Evolutionary conservation across 2,888 invertebrate genomes (phyloP).

Genomic region (Drosophila borealis): DNA sequence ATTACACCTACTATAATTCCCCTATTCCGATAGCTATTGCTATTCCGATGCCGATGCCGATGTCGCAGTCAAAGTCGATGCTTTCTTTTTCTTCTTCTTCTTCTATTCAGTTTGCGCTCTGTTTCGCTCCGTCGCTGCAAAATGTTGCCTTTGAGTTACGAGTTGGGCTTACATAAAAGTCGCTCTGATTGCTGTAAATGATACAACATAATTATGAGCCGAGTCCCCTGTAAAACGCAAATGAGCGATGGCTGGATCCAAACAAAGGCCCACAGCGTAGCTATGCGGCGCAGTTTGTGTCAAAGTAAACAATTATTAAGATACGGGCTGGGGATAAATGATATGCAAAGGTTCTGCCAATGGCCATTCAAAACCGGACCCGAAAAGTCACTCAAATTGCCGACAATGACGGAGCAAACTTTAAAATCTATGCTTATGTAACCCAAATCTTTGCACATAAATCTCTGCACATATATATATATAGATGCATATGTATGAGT

Average conservation of each 20-base stretch:
- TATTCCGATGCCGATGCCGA: background rate
- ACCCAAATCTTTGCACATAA: constrained; percentile 39
- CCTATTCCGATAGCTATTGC: constrained; percentile 5
- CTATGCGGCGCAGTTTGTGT: constrained; percentile 45
- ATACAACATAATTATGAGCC: constrained; percentile 70
- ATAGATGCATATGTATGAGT: constrained; percentile 5
- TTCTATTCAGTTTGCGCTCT: constrained; percentile 52
- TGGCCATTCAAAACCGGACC: constrained; percentile 37
- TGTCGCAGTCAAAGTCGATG: constrained; percentile 2
- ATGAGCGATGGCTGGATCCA: constrained; percentile 23
- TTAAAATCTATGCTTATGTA: constrained; percentile 55
- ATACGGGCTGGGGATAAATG: background rate
- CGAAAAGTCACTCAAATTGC: constrained; percentile 47
- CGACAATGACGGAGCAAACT: constrained; percentile 51
- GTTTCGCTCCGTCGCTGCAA: constrained; percentile 54
- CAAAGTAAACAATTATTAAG: constrained; percentile 55
- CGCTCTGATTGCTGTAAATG: constrained; percentile 66
- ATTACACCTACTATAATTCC: constrained; percentile 45
- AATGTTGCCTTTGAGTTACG: constrained; percentile 40
- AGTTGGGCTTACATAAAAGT: constrained; percentile 64
- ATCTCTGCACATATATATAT: constrained; percentile 16
- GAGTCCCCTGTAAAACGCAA: constrained; percentile 23
- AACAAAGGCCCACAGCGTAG: constrained; percentile 34
- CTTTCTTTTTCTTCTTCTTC: constrained; percentile 8
- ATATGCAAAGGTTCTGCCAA: constrained; percentile 20